Base-by-base conservation (phyloP, 37 sponge, comb jelly and placozoan genomes). In the Ephydatia muelleri region DNA sequence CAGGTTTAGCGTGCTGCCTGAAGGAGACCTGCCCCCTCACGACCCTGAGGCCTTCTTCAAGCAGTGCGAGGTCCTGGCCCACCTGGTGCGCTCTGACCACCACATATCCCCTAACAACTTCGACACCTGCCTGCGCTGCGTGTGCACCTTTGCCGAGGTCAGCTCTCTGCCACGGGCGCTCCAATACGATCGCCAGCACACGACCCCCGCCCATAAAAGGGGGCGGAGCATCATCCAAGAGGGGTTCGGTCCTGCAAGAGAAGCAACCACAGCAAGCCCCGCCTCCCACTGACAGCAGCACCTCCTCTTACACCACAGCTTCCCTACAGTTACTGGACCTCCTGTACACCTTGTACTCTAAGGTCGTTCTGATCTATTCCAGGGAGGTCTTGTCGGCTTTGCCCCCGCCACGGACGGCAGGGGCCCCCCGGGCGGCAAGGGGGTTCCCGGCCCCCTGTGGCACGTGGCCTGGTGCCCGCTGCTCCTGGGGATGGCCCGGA, bases 401-500 rank as follows among this genome's bases (percentile, higher is more conserved):
- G n/a, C n/a, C n/a, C n/a, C n/a, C n/a, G n/a, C n/a, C n/a, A n/a
- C n/a, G n/a, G n/a, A n/a, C n/a, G n/a, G n/a, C n/a, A n/a, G n/a
- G n/a, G n/a, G n/a, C n/a, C n/a, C n/a, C n/a, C n/a, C n/a, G n/a
- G n/a, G n/a, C 49, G 31, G 68, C 68, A 21, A 23, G 49, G 31
- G n/a, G 23, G 67, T 72, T 0, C 27, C 78, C 5, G 80, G 87
- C 38, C 72, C 75, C 0, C 66, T 96, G 34, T 97, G 97, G 97
- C 72, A 77, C 19, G 69, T 68, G 73, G 91, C 93, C 9, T 97
- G 93, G 91, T 92, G 97, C 83, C 97, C 97, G 0, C 80, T 97
- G 75, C 78, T 94, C 25, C 95, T 84, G 90, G 97, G 94, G 0
- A 95, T 98, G 80, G 98, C 98, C 38, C 65, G 87, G 8, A 79